Percentiles rank a stretch among this genome's conserved stretches.
Conservation (phyloP, 2,797 vertebrate species). For the Lagocephalus sceleratus region DNA sequence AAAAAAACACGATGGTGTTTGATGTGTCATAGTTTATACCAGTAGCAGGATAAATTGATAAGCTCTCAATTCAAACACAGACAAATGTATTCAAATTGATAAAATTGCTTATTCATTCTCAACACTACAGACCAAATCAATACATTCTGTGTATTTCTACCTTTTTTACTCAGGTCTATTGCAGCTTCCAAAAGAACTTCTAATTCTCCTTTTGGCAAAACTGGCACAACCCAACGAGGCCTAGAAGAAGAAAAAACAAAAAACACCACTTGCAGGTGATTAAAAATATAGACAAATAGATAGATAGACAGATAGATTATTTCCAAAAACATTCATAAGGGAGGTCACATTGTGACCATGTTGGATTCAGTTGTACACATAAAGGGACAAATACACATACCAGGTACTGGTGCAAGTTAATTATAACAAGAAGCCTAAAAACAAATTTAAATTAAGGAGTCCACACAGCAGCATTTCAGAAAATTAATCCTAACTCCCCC, state of each 20-base stretch:
- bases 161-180: conserved; percentile 99
- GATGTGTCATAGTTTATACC: too few species aligned
- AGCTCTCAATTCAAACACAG: not conserved
- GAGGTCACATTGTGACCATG: not conserved
- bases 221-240: conserved; percentile 99
- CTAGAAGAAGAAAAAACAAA: conserved; percentile 59
- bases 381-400: not conserved
- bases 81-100: not conserved
- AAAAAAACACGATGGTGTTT: too few species aligned
- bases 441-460: too few species aligned
- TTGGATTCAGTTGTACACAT: too few species aligned
- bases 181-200: conserved; percentile 99
- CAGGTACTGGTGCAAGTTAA: not conserved
- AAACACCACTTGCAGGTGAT: not conserved
- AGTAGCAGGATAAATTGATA: too few species aligned
- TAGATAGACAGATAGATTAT: not conserved
- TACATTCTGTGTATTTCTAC: conserved; percentile 66
- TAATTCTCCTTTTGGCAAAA: conserved; percentile 99
- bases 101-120: not conserved
- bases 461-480: too few species aligned
- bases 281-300: too few species aligned
- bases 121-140: not conserved
- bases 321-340: not conserved
- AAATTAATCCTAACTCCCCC: too few species aligned
- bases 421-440: too few species aligned